These are phyloP conservation scores for Melipona bicolor DNA, from an alignment of 2,888 invertebrate genomes.

Conservation along the genomic window DNA sequence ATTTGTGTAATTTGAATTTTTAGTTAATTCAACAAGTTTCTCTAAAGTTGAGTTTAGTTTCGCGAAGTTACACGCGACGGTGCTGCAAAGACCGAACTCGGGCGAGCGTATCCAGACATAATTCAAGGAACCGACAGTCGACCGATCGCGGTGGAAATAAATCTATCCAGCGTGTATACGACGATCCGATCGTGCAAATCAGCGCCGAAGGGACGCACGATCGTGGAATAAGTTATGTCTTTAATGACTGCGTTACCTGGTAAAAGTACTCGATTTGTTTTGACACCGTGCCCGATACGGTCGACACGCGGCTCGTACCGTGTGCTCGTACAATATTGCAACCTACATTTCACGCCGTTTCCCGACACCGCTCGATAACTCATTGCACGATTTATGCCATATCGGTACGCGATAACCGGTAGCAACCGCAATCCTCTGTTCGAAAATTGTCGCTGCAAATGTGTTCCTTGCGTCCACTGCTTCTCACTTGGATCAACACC, in stretches of 20 bases:
- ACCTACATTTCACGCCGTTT: conserved; percentile 50
- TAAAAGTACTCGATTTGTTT: conserved; percentile 56
- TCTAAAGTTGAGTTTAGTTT: not conserved
- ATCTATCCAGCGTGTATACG: conserved; percentile 47
- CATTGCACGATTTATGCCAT: conserved; percentile 31
- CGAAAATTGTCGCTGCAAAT: conserved; percentile 42
- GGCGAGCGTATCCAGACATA: conserved; percentile 31
- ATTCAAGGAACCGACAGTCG: conserved; percentile 44
- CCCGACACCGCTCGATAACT: conserved; percentile 35
- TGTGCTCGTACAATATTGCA: conserved; percentile 39
- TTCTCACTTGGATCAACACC: not conserved
- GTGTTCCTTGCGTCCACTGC: conserved; percentile 6
- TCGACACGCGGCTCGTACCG: conserved; percentile 23
- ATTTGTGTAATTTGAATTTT: not conserved
- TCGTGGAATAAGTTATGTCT: conserved; percentile 50
- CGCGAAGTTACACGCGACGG: not conserved
- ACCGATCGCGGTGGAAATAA: conserved; percentile 46
- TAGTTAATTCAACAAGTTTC: not conserved
- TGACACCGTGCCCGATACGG: conserved; percentile 36
- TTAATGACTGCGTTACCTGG: conserved; percentile 52
- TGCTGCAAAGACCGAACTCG: conserved; percentile 1
- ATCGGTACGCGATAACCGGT: conserved; percentile 43
- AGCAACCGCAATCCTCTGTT: conserved; percentile 24
- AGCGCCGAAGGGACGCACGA: conserved; percentile 47
- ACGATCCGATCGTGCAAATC: conserved; percentile 60